Conservation (phyloP, 1,140 invertebrate genomes). For the Caenorhabditis briggsae region DNA sequence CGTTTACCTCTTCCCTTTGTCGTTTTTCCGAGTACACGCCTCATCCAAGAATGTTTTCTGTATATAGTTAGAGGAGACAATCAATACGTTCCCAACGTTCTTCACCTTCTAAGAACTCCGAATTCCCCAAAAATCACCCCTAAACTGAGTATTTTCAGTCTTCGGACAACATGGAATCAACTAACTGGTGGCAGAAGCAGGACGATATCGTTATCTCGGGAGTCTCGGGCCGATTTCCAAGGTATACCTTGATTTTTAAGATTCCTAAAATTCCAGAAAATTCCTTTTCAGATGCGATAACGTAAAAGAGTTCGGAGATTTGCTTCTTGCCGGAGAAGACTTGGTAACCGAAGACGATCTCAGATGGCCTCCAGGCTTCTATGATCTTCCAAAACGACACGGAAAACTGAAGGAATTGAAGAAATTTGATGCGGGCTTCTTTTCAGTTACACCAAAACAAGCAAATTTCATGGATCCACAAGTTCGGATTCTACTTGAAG, state of each 20-base stretch:
- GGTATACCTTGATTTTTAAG: neutral
- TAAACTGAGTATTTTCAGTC: slow-evolving; percentile 70
- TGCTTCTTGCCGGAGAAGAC: slow-evolving; percentile 88
- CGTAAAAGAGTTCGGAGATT: slow-evolving; percentile 89
- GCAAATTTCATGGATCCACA: slow-evolving; percentile 96
- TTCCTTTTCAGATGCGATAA: slow-evolving; percentile 82
- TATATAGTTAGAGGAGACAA: neutral
- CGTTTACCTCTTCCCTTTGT: slow-evolving; percentile 14
- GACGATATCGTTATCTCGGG: slow-evolving; percentile 90
- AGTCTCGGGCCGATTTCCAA: slow-evolving; percentile 89
- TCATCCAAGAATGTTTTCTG: slow-evolving; percentile 21
- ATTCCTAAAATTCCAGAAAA: no score
- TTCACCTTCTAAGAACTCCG: neutral
- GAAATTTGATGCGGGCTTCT: slow-evolving; percentile 82
- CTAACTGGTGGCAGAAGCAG: slow-evolving; percentile 74
- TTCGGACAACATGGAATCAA: slow-evolving; percentile 74
- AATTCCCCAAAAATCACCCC: neutral
- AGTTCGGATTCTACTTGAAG: slow-evolving; percentile 89
- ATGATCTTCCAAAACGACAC: slow-evolving; percentile 87
- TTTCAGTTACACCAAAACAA: slow-evolving; percentile 80
- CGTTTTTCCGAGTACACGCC: slow-evolving; percentile 40
- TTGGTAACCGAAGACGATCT: slow-evolving; percentile 89
- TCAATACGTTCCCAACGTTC: slow-evolving; percentile 1
- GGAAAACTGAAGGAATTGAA: slow-evolving; percentile 91
- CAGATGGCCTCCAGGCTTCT: slow-evolving; percentile 84